phyloP scores from a whole-genome alignment of 2,797 vertebrate genomes.

The Sus cebifrons region DNA sequence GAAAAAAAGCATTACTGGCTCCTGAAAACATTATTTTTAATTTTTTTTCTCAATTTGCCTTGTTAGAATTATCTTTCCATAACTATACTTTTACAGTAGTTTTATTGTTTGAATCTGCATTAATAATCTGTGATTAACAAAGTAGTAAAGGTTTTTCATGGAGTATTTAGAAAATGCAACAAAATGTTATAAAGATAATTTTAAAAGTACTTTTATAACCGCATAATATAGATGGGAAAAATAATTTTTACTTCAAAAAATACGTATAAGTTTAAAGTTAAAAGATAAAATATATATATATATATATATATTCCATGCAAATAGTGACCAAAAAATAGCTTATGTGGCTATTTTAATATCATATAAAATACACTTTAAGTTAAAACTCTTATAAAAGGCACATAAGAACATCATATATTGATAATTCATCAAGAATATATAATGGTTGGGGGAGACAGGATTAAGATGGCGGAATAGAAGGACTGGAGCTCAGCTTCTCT shows the following conservation, averaged over 20 bases:
- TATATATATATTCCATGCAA: not conserved
- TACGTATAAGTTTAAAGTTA: constrained; percentile 5
- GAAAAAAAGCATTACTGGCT: not conserved
- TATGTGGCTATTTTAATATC: not conserved
- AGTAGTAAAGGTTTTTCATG: not conserved
- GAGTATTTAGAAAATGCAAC: constrained; percentile 39
- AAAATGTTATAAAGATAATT: not conserved
- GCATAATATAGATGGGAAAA: not conserved
- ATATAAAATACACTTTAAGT: not conserved
- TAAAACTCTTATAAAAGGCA: not conserved
- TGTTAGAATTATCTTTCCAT: constrained; percentile 26
- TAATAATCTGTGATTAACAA: not conserved
- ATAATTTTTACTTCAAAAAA: not conserved
- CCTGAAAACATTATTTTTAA: constrained; percentile 50
- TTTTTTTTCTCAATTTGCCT: not conserved
- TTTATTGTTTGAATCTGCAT: constrained; percentile 7
- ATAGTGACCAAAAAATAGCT: not conserved
- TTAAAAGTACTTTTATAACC: not conserved
- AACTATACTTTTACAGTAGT: not conserved
- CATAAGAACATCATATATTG: not conserved
- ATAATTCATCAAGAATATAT: not conserved
- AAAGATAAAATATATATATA: not conserved
- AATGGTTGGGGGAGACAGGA: too few species aligned
- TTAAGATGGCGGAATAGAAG: too few species aligned
- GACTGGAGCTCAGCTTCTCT: too few species aligned